Base-by-base conservation (phyloP, 1,140 invertebrate species). In the Hesperophylax magnus region DNA sequence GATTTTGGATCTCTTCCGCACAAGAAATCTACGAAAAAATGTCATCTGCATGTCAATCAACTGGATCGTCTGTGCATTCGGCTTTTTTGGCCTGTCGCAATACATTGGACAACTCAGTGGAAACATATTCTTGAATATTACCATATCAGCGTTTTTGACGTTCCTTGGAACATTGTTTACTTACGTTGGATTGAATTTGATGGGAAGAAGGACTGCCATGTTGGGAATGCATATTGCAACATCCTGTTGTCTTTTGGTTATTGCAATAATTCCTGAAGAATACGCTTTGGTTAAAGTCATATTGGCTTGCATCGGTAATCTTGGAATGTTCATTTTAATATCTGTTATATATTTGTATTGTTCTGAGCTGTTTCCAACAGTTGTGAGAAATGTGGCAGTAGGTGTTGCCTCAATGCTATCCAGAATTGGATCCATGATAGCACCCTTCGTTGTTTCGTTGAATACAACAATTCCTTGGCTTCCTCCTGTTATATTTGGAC, bases 1-100 rank as follows among this genome's bases (percentile, higher is more conserved):
- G 11, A 87, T 96, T 47, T 2, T 93, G 0, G 95, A 95, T 84
- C 87, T 97, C 4, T 93, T 96, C 84, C 87, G 91, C 31, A 96
- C 94, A 0, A 94, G 94, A 0, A 93, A 93, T 82, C 91, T 97
- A 87, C 88, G 95, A 17, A 85, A 92, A 14, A 95, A 95, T 82
- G 96, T 95, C 0, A 86, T 96, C 9, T 92, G 90, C 39, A 93
- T 95, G 79, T 93, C 92, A 80, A 93, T 93, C 84, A 93, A 93
- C 81, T 96, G 94, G 94, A 87, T 94, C 47, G 93, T 94, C 1
- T 94, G 93, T 79, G 94, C 94, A 5, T 90, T 95, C 82, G 94
- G 94, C 63, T 93, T 95, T 85, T 96, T 94, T 83, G 94, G 94
- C 1, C 92, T 94, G 1, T 93, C 94, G 0, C 94, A 96, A 85